Evolutionary conservation across 2,888 invertebrate species (phyloP).

Genomic region (Tenthredo scrophulariae): DNA sequence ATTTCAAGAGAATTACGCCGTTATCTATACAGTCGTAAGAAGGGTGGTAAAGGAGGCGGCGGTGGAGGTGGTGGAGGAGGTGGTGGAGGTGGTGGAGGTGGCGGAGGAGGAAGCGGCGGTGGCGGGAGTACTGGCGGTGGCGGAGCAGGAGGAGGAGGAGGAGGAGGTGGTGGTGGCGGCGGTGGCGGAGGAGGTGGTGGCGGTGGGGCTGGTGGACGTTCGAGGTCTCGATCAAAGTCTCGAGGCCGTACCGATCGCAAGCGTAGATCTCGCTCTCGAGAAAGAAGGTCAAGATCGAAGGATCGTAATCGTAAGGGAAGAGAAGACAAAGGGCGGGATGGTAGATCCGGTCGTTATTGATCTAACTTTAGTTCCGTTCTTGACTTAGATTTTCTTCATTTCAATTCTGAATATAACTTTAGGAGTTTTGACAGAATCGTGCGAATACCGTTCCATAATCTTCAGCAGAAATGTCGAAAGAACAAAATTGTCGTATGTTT

Average conservation of each 20-base stretch:
- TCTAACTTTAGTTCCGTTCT: background rate
- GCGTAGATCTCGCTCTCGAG: slow-evolving; percentile 76
- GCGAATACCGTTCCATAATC: background rate
- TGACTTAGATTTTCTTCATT: slow-evolving; percentile 26
- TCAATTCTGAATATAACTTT: background rate
- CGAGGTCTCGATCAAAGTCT: slow-evolving; percentile 82
- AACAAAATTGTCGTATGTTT: background rate
- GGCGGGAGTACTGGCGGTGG: slow-evolving; percentile 70
- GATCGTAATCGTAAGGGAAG: slow-evolving; percentile 74
- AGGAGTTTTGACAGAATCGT: background rate
- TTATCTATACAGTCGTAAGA: slow-evolving; percentile 87
- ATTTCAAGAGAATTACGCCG: slow-evolving; percentile 96
- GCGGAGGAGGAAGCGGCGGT: slow-evolving; percentile 65
- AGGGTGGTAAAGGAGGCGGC: slow-evolving; percentile 77
- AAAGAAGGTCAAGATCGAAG: slow-evolving; percentile 74
- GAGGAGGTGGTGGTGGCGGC: slow-evolving; percentile 67
- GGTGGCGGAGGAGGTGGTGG: slow-evolving; percentile 69
- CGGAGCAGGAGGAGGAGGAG: slow-evolving; percentile 67
- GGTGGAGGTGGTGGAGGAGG: slow-evolving; percentile 73
- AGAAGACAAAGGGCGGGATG: slow-evolving; percentile 77
- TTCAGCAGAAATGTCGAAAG: background rate
- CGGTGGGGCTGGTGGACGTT: slow-evolving; percentile 76
- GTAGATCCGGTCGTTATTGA: slow-evolving; percentile 80
- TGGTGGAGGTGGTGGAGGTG: slow-evolving; percentile 68
- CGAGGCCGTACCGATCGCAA: slow-evolving; percentile 79